Evolutionary conservation across 2,888 invertebrate genomes (phyloP).

Genomic region (Drepanosiphum platanoidis): DNA sequence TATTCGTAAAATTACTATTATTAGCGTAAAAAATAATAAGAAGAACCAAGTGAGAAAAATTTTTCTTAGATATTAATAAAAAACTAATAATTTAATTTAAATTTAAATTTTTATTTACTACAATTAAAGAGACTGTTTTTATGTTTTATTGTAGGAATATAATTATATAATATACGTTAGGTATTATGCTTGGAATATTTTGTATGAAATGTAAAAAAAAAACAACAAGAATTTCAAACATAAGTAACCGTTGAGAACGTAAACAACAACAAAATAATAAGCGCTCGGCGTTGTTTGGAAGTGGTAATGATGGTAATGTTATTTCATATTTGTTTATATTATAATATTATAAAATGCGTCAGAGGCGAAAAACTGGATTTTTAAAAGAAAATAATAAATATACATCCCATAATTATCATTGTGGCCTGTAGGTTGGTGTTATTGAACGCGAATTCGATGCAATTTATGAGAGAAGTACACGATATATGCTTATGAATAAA

Average conservation of each 20-base stretch:
- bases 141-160: no score
- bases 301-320: slow-evolving; percentile 8
- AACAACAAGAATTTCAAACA: neutral
- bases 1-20: no score
- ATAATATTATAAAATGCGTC: slow-evolving; percentile 29
- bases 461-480: neutral
- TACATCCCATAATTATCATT: slow-evolving; percentile 9
- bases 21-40: no score
- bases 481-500: neutral
- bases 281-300: neutral
- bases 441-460: neutral
- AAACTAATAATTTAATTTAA: no score
- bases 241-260: neutral
- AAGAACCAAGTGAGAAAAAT: no score
- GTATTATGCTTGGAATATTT: no score
- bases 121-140: no score
- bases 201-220: neutral
- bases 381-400: neutral
- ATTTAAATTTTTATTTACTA: no score
- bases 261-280: slow-evolving; percentile 24
- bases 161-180: no score
- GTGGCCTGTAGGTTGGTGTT: neutral
- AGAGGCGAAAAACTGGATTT: neutral
- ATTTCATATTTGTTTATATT: slow-evolving; percentile 31
- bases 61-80: no score